Evolutionary conservation across 1,140 invertebrate genomes (phyloP), one percentile per base, ranked within the genome.

Genomic region (Drosophila melanica): DNA sequence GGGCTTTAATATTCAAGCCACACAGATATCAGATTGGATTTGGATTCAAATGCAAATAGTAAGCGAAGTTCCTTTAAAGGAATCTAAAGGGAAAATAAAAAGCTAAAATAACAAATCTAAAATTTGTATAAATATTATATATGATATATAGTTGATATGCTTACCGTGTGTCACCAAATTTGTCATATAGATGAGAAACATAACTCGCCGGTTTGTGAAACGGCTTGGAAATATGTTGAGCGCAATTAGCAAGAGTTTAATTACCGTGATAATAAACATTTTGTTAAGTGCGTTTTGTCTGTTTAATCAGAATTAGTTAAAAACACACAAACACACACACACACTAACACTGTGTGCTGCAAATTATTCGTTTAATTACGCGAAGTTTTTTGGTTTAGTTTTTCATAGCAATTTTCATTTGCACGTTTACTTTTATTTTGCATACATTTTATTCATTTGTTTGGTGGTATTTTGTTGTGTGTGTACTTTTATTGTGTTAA

Each of bases 211-310:
- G 81, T 91, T 92, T 67, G 90, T 92, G 50, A 91, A 91, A 37
- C 91, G 90, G 69, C 90, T 91, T 51, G 91, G 91, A 75, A 92
- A 90, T 90, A 92, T 90, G 68, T 92, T 92, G 41, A 92, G 66
- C 58, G 90, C 90, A 72, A 92, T 92, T 55, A 92, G 79, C 73
- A 92, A 77, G 65, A 92, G 81, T 89, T 92, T 92, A 67, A 92
- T 87, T 66, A 92, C 89, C 48, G 91, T 92, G 62, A 92, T 85
- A 68, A 92, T 78, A 75, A 92, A 91, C 90, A 92, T 92, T 89
- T 89, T 76, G 47, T 55, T 50, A 42, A 50, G 12, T 48, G 55
- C 59, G 53, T 57, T 67, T n/a, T 54, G 41, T 70, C 55, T 48
- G 44, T 42, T 72, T 50, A 63, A 76, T 48, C 44, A 73, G 65